Conservation (phyloP, 2,113 vertebrate species). For the Scortum barcoo region DNA sequence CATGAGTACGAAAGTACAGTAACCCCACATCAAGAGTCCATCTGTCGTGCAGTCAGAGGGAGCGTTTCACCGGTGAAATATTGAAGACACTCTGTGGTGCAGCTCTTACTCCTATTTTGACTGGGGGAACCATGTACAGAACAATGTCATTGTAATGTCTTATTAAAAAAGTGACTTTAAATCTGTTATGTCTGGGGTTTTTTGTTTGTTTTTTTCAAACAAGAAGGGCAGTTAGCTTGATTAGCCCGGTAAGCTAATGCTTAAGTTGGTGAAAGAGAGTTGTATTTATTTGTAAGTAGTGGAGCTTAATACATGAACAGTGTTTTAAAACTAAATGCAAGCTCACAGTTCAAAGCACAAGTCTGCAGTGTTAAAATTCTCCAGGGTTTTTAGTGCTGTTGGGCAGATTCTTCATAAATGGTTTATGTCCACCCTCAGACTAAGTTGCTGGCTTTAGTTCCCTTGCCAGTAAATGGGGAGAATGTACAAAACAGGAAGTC, state of each 20-base stretch:
- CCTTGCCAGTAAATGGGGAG: constrained; percentile 47
- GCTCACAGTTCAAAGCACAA: constrained; percentile 8
- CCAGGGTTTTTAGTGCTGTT: constrained; percentile 16
- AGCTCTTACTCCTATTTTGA: constrained; percentile 82
- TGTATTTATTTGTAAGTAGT: not conserved
- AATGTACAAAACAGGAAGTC: constrained; percentile 80
- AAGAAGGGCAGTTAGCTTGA: not conserved
- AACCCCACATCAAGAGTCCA: constrained; percentile 76
- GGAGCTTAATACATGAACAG: not conserved
- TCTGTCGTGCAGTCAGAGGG: constrained; percentile 78
- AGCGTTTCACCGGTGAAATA: constrained; percentile 76
- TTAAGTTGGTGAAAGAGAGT: not conserved
- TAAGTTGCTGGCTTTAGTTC: constrained; percentile 30
- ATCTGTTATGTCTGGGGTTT: constrained; percentile 59
- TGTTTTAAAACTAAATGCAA: not conserved
- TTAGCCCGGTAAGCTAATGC: not conserved
- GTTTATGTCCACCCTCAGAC: constrained; percentile 34
- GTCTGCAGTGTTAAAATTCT: constrained; percentile 4
- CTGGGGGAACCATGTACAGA: constrained; percentile 85
- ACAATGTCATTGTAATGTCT: constrained; percentile 88
- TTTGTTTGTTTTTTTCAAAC: constrained; percentile 63
- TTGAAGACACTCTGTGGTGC: constrained; percentile 74
- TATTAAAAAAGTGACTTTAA: constrained; percentile 89
- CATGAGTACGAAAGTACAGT: constrained; percentile 82
- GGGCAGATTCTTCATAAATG: constrained; percentile 33